phyloP scores from a whole-genome alignment of 2,797 vertebrate genomes.

The Scarus forsteni region DNA sequence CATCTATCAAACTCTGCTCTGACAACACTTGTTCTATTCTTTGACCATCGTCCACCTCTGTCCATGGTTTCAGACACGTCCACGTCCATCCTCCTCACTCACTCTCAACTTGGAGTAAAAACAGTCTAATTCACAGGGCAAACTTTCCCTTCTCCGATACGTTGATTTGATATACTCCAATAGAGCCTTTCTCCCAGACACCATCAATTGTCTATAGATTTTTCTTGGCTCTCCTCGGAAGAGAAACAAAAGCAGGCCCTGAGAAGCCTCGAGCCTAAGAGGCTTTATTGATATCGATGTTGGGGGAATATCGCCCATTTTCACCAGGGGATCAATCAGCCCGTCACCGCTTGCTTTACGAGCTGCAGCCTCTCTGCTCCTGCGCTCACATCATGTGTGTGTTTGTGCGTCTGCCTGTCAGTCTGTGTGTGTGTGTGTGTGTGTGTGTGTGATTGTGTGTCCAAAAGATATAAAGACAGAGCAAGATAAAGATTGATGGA shows the following conservation, averaged over 20 bases:
- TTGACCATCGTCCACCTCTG: constrained; percentile 39
- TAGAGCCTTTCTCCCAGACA: constrained; percentile 88
- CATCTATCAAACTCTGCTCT: constrained; percentile 62
- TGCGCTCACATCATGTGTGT: constrained; percentile 45
- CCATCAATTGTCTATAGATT: constrained; percentile 90
- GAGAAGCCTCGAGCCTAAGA: constrained; percentile 84
- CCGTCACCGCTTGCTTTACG: constrained; percentile 81
- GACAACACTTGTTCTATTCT: constrained; percentile 39
- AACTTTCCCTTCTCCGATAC: constrained; percentile 84
- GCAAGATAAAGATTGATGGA: constrained; percentile 19
- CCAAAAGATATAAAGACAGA: constrained; percentile 10
- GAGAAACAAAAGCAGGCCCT: constrained; percentile 87
- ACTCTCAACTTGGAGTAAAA: constrained; percentile 87
- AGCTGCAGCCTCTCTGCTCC: constrained; percentile 70
- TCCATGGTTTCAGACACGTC: constrained; percentile 46
- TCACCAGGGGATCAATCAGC: constrained; percentile 86
- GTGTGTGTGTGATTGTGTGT: constrained; percentile 8
- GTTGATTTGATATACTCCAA: constrained; percentile 89
- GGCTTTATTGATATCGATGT: constrained; percentile 89
- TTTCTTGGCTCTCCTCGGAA: constrained; percentile 84
- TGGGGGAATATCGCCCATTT: constrained; percentile 86
- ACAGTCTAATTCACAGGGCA: constrained; percentile 88
- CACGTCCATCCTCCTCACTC: constrained; percentile 80
- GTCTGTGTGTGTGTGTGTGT: constrained; percentile 22
- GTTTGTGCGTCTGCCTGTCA: constrained; percentile 29